A percentile compares a stretch with the other conserved stretches of the same genome.
Conservation (phyloP, 2,888 invertebrate species). For the Lutraria lutraria region DNA sequence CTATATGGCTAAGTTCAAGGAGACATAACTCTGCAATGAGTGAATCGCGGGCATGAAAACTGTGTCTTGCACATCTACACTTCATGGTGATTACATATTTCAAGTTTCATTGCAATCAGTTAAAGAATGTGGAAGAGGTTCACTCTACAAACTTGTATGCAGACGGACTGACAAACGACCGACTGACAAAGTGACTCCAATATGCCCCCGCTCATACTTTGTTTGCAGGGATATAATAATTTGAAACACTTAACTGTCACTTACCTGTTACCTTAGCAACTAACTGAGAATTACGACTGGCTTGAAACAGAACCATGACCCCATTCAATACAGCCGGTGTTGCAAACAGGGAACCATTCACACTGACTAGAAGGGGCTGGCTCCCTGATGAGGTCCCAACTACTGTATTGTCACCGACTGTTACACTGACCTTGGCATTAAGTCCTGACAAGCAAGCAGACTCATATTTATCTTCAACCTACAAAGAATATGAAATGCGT, state of each 20-base stretch:
- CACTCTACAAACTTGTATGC: no score
- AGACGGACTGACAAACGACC: no score
- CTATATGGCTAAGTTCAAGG: no score
- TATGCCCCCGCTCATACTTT: no score
- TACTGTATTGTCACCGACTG: conserved; percentile 65
- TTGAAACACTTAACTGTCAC: not conserved
- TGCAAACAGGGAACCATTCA: conserved; percentile 72
- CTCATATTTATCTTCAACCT: conserved; percentile 69
- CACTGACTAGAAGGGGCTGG: conserved; percentile 72
- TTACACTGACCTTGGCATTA: conserved; percentile 66
- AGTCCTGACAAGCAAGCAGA: conserved; percentile 17
- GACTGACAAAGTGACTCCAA: no score
- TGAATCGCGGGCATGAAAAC: no score
- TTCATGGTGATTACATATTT: no score
- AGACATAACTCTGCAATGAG: no score
- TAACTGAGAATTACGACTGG: conserved; percentile 64
- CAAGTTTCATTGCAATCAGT: no score
- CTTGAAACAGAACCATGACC: conserved; percentile 72
- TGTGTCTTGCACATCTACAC: no score
- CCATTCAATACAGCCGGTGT: conserved; percentile 75
- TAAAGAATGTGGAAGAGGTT: no score
- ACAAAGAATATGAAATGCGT: not conserved
- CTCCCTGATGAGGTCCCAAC: conserved; percentile 75
- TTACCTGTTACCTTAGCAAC: conserved; percentile 76
- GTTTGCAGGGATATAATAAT: no score